Evolutionary conservation across 2,888 invertebrate species (phyloP), one percentile per base, ranked within the genome.

Genomic region (Tetrapedia diversipes): DNA sequence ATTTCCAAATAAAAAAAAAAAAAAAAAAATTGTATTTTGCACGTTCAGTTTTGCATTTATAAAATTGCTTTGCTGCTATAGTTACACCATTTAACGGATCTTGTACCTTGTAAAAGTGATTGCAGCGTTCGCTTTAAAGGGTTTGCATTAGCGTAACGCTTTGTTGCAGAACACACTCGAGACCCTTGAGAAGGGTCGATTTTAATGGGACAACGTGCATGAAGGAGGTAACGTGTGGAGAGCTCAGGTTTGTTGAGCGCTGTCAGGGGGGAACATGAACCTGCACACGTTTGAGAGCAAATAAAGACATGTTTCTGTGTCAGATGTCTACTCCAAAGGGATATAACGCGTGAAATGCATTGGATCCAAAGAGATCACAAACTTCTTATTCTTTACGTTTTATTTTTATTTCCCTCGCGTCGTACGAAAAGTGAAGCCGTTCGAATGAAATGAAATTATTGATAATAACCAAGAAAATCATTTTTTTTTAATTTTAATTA

Each of bases 121-220:
- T 34, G 61, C 37, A 24, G 27, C 49, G 37, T 19, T 37, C 37
- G 10, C 37, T 63, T 63, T 27, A n/a, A 63, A 51, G 29, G 14
- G 63, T 39, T 39, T 51, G 37, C 37, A 27, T 63, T 63, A 63
- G 11, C 7, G 39, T 19, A 27, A 19, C 37, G 37, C 34, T 63
- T 51, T 51, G 63, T 51, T 63, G 29, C 27, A 37, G 51, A 19
- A 39, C 49, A 24, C 63, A 39, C 43, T 63, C 16, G 32, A 43
- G 32, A 19, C 29, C 22, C 45, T 60, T 45, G 37, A 51, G 24
- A 39, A 39, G 63, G 51, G 51, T 51, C 63, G 49, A 34, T 51
- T 63, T 63, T 63, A 63, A 63, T 63, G 37, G 63, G 37, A 63
- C 63, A 49, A 51, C 51, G n/a, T 19, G 51, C 49, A 24, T 29